Evolutionary conservation across 2,888 invertebrate species (phyloP), one percentile per base, ranked within the genome.

Genomic region (Tetramorium bicarinatum): DNA sequence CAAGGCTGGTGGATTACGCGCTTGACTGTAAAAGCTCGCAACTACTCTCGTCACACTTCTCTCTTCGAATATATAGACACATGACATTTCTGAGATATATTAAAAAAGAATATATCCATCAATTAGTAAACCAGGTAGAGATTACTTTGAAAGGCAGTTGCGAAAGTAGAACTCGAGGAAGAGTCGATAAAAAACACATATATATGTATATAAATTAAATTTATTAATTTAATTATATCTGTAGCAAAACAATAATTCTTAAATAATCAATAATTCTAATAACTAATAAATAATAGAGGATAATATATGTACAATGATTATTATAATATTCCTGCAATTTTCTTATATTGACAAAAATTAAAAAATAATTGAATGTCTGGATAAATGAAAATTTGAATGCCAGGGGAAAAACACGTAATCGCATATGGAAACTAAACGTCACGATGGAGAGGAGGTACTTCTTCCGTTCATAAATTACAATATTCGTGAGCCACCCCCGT

Each of bases 1-100:
- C 85, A 88, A 85, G 83, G 72, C 87, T 82, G 84, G 56, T 76
- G 84, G 87, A 88, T 89, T 88, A 88, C 80, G 84, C 85, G 83
- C 83, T 75, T 67, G 77, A 74, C 82, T 82, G 77, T 82, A 74
- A 66, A 62, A 83, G 54, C 82, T 84, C 77, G 76, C 69, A 84
- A 82, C 77, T 56, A 72, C 64, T 41, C 41, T 47, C 52, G 29
- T 71, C 59, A 34, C 41, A 9, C 8, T 29, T 15, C 84, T 75
- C 41, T 75, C 66, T 66, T 62, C 82, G 61, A 69, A 83, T 15
- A 29, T 85, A 54, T 75, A 62, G 49, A 82, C 72, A 66, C 64
- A 47, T 47, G 34, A 71, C 18, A 54, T 84, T 82, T 66, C 82
- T 82, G 67, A 54, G 77, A 85, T 86, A 88, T 87, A 84, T 88